Conservation (phyloP, 2,113 vertebrate genomes). For the Tyto alba region DNA sequence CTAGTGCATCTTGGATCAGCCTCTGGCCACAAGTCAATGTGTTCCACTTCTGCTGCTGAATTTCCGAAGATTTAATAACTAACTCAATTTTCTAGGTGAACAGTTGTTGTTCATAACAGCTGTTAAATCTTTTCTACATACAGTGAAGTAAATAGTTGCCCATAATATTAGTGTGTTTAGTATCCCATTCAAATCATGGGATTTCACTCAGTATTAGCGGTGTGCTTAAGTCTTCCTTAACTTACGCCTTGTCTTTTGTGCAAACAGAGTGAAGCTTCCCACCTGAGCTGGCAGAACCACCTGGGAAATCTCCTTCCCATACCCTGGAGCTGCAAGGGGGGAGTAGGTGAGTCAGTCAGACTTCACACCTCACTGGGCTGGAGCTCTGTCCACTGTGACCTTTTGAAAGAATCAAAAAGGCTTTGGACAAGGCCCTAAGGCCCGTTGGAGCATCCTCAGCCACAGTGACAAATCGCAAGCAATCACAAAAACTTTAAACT, state of each 20-base stretch:
- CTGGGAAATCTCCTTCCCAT: neutral
- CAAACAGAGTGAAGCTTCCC: neutral
- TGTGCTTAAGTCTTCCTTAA: neutral
- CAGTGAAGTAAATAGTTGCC: neutral
- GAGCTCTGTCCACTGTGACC: neutral
- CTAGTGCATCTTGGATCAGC: rapidly evolving
- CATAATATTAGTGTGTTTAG: neutral
- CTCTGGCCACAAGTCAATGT: neutral
- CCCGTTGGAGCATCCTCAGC: neutral
- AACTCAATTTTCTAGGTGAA: neutral
- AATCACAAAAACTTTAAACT: neutral
- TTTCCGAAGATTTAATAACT: neutral
- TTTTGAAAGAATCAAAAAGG: neutral
- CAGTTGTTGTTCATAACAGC: neutral
- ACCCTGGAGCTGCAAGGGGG: neutral
- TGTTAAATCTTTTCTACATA: neutral
- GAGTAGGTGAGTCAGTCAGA: neutral
- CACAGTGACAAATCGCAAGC: neutral
- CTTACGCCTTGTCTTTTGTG: neutral
- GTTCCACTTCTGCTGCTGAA: neutral
- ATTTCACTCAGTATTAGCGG: rapidly evolving
- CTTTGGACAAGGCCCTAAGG: neutral
- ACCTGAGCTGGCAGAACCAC: neutral
- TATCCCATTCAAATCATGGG: neutral
- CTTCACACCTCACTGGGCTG: neutral